A percentile compares a stretch with the other conserved stretches of the same genome.
These are phyloP conservation scores for Agriotes lineatus DNA, from an alignment of 2,888 invertebrate species.

Conservation along the genomic window DNA sequence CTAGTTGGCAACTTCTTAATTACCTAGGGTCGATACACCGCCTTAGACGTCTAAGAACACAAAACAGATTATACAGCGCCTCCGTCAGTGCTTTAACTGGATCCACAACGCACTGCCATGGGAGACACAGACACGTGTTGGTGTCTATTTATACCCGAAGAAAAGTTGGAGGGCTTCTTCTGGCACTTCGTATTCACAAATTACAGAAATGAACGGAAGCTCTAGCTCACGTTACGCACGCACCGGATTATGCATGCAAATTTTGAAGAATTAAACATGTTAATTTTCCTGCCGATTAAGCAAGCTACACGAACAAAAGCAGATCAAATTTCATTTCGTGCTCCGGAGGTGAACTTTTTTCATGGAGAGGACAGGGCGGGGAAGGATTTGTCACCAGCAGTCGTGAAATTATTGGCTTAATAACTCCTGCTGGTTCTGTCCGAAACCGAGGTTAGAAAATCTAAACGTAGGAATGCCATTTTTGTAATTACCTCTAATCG, in stretches of 20 bases:
- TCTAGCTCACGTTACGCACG: background rate
- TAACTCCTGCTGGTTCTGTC: no score
- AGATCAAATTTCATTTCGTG: no score
- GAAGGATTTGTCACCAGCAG: no score
- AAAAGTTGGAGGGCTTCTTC: background rate
- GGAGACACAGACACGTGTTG: constrained; percentile 30
- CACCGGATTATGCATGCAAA: no score
- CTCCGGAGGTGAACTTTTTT: background rate
- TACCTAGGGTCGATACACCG: constrained; percentile 39
- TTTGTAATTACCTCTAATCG: no score
- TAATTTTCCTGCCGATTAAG: no score
- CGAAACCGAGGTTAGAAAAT: no score
- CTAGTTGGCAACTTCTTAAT: constrained; percentile 41
- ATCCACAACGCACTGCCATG: constrained; percentile 26
- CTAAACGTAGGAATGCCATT: no score
- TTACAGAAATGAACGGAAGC: background rate
- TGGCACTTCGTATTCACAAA: constrained; percentile 5
- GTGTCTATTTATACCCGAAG: constrained; percentile 29
- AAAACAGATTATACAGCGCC: constrained; percentile 38
- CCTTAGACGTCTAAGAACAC: constrained; percentile 36
- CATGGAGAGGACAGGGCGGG: background rate
- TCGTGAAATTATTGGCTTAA: no score
- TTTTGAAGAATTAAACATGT: background rate
- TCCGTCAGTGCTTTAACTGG: constrained; percentile 35
- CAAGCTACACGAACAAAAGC: no score